Evolutionary conservation across 1,140 invertebrate species (phyloP).

Genomic region (Aporrectodea caliginosa): DNA sequence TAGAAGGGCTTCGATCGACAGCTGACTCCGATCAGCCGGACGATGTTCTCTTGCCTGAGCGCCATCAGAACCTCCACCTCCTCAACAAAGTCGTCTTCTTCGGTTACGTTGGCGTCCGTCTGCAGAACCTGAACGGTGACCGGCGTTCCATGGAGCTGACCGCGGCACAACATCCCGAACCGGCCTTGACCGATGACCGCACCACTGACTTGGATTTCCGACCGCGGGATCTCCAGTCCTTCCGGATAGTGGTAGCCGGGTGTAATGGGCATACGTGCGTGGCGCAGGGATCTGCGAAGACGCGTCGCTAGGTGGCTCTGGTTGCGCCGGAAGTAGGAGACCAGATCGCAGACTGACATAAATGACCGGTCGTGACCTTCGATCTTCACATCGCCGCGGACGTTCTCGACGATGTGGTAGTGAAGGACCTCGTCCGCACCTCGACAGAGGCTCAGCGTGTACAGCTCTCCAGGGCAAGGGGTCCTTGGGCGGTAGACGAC

Average conservation of each 20-base stretch:
- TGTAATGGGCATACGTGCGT: conserved; percentile 19
- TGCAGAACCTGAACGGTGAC: conserved; percentile 32
- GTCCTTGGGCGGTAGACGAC: conserved; percentile 26
- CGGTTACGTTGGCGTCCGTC: neutral
- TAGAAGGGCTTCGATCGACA: conserved; percentile 26
- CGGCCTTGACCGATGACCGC: conserved; percentile 27
- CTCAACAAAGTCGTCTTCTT: conserved; percentile 32
- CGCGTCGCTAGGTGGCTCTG: conserved; percentile 26
- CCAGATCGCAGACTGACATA: conserved; percentile 26
- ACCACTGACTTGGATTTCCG: conserved; percentile 7
- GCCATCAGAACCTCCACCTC: conserved; percentile 30
- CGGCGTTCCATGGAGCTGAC: conserved; percentile 2
- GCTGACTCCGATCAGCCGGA: conserved; percentile 29
- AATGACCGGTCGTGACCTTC: conserved; percentile 30
- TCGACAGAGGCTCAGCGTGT: conserved; percentile 25
- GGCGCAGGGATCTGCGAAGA: conserved; percentile 28
- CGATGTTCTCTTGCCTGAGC: conserved; percentile 26
- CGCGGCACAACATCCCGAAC: conserved; percentile 25
- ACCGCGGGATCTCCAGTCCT: conserved; percentile 17
- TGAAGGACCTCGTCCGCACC: conserved; percentile 25
- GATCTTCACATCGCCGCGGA: conserved; percentile 30
- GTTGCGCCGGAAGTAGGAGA: conserved; percentile 27
- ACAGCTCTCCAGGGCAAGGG: neutral
- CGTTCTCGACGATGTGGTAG: conserved; percentile 31
- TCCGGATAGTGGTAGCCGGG: conserved; percentile 31